phyloP scores from a whole-genome alignment of 2,888 invertebrate species.

The Ypsolopha scabrella region DNA sequence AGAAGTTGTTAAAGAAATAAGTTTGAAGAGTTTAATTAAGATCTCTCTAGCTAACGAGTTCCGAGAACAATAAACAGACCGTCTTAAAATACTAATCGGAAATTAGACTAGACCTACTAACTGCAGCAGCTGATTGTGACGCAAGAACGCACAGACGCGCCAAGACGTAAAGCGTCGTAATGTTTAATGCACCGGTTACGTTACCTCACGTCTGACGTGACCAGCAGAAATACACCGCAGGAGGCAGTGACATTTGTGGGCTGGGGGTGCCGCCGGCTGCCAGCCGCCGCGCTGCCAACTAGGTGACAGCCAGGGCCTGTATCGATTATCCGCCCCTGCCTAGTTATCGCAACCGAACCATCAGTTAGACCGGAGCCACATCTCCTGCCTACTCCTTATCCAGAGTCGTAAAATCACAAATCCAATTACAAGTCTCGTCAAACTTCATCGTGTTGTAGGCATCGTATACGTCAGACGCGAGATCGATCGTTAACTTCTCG shows the following conservation, averaged over 20 bases:
- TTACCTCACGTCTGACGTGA: constrained; percentile 28
- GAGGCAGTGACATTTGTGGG: constrained; percentile 23
- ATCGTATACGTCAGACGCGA: background rate
- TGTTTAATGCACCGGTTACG: background rate
- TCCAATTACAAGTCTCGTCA: background rate
- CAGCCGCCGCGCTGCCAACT: constrained; percentile 33
- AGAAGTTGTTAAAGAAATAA: too few relatives aligned
- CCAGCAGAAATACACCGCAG: constrained; percentile 35
- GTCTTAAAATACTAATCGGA: constrained; percentile 1
- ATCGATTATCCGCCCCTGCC: background rate
- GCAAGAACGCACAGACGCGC: constrained; percentile 1
- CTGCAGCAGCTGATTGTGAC: constrained; percentile 3
- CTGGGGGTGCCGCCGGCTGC: constrained; percentile 1
- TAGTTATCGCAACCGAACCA: background rate
- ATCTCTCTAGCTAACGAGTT: too few relatives aligned
- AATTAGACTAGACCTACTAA: constrained; percentile 2
- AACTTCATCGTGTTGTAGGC: background rate
- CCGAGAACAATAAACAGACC: background rate
- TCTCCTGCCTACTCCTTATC: background rate
- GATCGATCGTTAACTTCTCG: constrained; percentile 1
- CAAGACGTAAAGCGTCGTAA: constrained; percentile 3
- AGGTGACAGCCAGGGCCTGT: constrained; percentile 22
- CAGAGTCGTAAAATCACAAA: background rate
- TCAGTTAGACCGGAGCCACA: background rate
- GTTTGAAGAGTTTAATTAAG: too few relatives aligned